Evolutionary conservation across 2,797 vertebrate species (phyloP).

Genomic region (Martes flavigula): DNA sequence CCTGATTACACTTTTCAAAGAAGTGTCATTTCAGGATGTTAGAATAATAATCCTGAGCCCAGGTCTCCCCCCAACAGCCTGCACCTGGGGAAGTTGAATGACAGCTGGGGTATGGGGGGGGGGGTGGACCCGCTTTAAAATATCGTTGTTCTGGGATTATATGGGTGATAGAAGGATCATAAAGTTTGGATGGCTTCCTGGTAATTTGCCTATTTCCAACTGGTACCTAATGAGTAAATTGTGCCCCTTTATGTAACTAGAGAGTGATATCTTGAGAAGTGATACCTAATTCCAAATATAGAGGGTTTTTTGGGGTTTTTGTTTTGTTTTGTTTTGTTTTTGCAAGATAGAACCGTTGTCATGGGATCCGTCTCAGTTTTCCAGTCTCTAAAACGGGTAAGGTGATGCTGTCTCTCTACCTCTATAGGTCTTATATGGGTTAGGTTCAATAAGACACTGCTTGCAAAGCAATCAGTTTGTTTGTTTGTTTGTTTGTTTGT

Average conservation of each 20-base stretch:
- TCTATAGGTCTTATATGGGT: background rate
- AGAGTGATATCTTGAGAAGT: conserved; percentile 17
- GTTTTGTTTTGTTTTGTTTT: background rate
- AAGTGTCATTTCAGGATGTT: conserved; percentile 22
- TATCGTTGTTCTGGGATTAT: background rate
- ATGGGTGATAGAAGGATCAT: background rate
- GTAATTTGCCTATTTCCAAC: conserved; percentile 3
- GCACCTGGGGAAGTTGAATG: conserved; percentile 11
- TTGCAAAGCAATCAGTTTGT: background rate
- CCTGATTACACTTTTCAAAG: conserved; percentile 43
- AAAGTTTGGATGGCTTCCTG: background rate
- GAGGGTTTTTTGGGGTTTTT: background rate
- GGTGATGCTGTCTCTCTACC: background rate
- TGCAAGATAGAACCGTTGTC: background rate
- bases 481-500: background rate
- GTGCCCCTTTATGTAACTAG: background rate
- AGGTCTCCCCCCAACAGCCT: background rate
- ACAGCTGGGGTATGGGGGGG: background rate
- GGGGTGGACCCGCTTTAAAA: background rate
- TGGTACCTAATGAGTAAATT: background rate
- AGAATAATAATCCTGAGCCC: conserved; percentile 35
- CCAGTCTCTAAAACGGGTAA: background rate
- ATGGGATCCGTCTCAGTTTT: background rate
- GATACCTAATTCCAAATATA: background rate
- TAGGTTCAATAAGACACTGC: background rate